Evolutionary conservation across 2,797 vertebrate species (phyloP).

Genomic region (Eulemur coronatus): DNA sequence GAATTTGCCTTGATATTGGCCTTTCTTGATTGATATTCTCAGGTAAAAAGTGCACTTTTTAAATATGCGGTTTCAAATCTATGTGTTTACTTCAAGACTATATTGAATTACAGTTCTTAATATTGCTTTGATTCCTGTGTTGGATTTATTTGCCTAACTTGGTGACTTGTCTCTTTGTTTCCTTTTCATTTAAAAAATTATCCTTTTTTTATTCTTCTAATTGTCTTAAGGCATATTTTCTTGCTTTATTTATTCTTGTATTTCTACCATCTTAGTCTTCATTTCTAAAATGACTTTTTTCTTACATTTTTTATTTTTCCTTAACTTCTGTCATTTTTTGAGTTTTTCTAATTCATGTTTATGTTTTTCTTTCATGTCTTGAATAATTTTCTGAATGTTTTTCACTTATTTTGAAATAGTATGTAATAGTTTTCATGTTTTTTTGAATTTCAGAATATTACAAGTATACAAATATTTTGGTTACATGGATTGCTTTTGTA

Average conservation of each 20-base stretch:
- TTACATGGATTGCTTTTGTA: too few relatives aligned
- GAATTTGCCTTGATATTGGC: not conserved
- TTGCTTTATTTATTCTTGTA: not conserved
- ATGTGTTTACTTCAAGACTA: not conserved
- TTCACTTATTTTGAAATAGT: not conserved
- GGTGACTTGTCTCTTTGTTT: not conserved
- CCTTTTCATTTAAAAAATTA: not conserved
- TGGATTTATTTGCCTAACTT: not conserved
- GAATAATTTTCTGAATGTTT: not conserved
- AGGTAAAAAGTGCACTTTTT: not conserved
- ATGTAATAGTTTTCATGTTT: too few relatives aligned
- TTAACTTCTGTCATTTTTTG: not conserved
- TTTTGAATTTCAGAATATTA: too few relatives aligned
- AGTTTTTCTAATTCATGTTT: not conserved
- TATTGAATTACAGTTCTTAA: not conserved
- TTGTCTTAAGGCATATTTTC: not conserved
- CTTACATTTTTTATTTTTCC: not conserved
- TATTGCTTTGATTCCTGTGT: not conserved
- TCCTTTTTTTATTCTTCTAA: not conserved
- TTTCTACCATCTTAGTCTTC: not conserved
- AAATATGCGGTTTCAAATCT: not conserved
- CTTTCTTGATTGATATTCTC: not conserved
- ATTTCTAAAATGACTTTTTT: not conserved
- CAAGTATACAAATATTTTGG: too few relatives aligned
- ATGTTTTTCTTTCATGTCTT: not conserved